Evolutionary conservation across 1,140 invertebrate species (phyloP).

Genomic region (Sitodiplosis mosellana): DNA sequence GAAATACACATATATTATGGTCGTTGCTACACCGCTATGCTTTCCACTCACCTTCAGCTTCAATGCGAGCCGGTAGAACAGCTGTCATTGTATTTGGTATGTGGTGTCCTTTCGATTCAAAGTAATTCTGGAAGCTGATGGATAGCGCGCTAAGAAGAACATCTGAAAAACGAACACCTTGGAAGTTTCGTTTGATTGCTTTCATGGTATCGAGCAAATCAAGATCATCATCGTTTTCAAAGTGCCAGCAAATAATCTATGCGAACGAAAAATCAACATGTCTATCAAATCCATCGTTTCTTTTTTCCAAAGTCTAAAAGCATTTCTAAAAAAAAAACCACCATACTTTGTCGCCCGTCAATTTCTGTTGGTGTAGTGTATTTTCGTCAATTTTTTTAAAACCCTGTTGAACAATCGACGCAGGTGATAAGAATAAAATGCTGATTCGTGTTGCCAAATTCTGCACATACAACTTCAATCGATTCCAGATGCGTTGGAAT

Average conservation of each 20-base stretch:
- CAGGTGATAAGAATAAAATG: neutral
- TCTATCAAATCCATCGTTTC: neutral
- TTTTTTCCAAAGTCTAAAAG: neutral
- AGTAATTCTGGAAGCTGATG: conserved; percentile 17
- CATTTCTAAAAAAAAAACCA: neutral
- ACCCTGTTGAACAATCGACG: neutral
- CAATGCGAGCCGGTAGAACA: conserved; percentile 14
- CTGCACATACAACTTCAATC: too few species aligned
- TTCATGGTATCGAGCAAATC: neutral
- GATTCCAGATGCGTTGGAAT: too few species aligned
- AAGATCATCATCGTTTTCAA: neutral
- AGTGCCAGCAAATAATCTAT: neutral
- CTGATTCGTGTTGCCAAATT: too few species aligned
- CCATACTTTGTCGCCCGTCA: neutral
- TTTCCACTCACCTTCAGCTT: conserved; percentile 4
- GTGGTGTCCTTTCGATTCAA: conserved; percentile 9
- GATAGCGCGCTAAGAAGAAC: conserved; percentile 20
- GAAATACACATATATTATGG: too few species aligned
- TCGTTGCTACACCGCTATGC: too few species aligned
- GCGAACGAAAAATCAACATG: neutral
- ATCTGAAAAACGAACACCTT: conserved; percentile 15
- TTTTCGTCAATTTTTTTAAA: conserved; percentile 1
- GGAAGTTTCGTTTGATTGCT: neutral
- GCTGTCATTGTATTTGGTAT: conserved; percentile 14
- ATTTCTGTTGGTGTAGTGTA: neutral